Base-by-base conservation (phyloP, 1,140 invertebrate species). In the Spodoptera litura region DNA sequence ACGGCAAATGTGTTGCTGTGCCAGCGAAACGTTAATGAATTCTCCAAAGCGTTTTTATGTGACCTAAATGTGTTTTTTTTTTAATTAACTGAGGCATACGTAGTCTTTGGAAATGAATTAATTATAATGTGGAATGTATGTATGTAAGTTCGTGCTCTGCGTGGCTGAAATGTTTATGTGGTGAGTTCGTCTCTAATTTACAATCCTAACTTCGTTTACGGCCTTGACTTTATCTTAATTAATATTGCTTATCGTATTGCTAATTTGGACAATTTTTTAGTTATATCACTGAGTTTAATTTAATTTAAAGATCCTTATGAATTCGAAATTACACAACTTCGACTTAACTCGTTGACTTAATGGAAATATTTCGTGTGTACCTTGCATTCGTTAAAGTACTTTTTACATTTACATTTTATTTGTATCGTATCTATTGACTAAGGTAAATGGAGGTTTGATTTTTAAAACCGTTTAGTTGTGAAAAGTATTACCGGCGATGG, bases 181-280 rank as follows among this genome's bases (percentile, higher is more conserved):
- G 6, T 62, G 31, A 4, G 35, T n/a, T 44, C 61, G 61, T 62
- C n/a, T 44, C 35, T 62, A 62, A 62, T 13, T 44, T 62, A 38
- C n/a, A 49, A 49, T 35, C 61, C 61, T 75, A 66, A 55, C 73
- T 51, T 75, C 59, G 56, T 64, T 75, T 66, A 79, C 71, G 49
- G 38, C 38, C 62, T 68, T 20, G 25, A 59, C 10, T 27, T 73
- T 59, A 73, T 15, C 35, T 38, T 73, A 59, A 49, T 73, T 73
- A 58, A 59, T 73, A 86, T 85, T 86, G 83, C 85, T 83, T 86
- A 85, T 62, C 35, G 35, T 83, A 84, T 86, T 84, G 78, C 83
- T 86, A 84, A 77, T 84, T 84, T 86, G 83, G 85, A 86, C 85
- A 84, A 81, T 78, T 83, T 81, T 61, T 49, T 73, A 20, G 20